Conservation (phyloP, 1,140 invertebrate species). For the Odontomachus brunneus region DNA sequence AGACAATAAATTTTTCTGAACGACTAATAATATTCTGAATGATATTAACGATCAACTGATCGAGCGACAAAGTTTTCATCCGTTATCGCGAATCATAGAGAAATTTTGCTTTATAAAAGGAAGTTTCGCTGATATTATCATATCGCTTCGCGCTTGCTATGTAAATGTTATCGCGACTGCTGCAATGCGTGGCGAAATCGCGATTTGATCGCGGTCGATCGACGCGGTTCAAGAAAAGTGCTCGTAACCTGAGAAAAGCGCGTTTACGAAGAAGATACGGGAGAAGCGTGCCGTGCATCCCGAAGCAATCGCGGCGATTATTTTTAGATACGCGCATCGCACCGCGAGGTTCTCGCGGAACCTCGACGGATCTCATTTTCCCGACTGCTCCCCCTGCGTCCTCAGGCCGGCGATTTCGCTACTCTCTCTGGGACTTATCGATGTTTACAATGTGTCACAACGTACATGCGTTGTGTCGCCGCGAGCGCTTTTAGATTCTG, state of each 20-base stretch:
- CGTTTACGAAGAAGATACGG: neutral
- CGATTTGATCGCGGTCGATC: neutral
- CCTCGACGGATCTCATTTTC: conserved; percentile 28
- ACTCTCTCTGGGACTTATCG: conserved; percentile 57
- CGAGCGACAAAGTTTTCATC: too few species aligned
- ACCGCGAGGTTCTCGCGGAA: conserved; percentile 49
- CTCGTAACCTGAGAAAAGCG: conserved; percentile 13
- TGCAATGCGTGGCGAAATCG: neutral
- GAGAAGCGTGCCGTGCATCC: conserved; percentile 23
- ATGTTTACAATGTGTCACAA: conserved; percentile 74
- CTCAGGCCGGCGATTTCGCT: conserved; percentile 47
- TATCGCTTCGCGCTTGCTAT: too few species aligned
- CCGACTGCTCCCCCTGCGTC: neutral
- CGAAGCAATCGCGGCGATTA: conserved; percentile 51
- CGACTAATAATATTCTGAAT: too few species aligned
- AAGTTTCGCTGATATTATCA: too few species aligned
- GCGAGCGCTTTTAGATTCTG: conserved; percentile 69
- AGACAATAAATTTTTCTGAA: too few species aligned
- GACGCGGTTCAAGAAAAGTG: neutral
- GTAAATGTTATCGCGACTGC: neutral
- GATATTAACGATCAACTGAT: too few species aligned
- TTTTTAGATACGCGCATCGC: conserved; percentile 54
- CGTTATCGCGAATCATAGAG: too few species aligned
- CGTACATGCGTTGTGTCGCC: conserved; percentile 55
- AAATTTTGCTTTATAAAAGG: too few species aligned